A percentile compares a stretch with the other conserved stretches of the same genome.
Conservation (phyloP, 1,140 invertebrate genomes). For the Aporrectodea caliginosa region DNA sequence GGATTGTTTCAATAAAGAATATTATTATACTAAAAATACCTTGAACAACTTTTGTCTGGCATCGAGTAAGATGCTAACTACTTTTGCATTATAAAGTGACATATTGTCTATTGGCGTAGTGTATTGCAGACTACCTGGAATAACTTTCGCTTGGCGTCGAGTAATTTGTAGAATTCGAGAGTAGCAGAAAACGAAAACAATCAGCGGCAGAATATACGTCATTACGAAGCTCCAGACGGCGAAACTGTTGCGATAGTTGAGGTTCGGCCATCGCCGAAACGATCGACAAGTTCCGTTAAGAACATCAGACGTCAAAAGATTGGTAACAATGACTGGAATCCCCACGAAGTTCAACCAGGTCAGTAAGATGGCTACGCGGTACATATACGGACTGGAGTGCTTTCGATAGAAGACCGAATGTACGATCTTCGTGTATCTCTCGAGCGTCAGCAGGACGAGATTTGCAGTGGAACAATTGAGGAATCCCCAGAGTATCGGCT, state of each 20-base stretch:
- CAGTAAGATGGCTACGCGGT: background rate
- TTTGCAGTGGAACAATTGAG: no score
- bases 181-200: background rate
- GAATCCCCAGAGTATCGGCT: no score
- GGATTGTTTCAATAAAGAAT: no score
- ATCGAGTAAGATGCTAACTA: no score
- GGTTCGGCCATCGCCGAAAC: background rate
- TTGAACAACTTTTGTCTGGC: no score
- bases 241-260: background rate
- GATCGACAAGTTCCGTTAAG: background rate
- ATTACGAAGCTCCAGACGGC: background rate
- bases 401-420: background rate
- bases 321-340: background rate
- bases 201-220: background rate
- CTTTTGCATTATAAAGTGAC: no score
- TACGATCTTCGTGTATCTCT: background rate
- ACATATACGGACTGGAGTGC: background rate
- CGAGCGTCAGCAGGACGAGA: no score
- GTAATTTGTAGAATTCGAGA: background rate
- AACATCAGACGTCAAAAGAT: background rate
- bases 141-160: background rate
- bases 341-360: background rate
- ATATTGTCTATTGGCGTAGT: no score
- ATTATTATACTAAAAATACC: no score
- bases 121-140: no score